Conservation (phyloP, 2,888 invertebrate genomes). For the Stictocephala bisonia region DNA sequence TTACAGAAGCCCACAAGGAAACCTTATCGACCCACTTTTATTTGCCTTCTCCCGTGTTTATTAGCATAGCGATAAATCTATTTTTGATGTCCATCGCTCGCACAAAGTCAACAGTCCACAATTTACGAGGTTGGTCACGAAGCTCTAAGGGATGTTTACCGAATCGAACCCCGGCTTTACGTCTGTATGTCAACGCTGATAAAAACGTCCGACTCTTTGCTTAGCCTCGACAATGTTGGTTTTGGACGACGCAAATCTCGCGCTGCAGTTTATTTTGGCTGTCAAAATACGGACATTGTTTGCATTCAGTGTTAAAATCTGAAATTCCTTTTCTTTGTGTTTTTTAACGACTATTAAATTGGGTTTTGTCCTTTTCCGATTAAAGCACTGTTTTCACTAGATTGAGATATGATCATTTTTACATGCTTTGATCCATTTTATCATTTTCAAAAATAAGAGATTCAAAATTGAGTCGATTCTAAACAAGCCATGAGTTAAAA, state of each 20-base stretch:
- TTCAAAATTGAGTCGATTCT: too few relatives aligned
- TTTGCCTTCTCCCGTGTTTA: slow-evolving; percentile 1
- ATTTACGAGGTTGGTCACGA: slow-evolving; percentile 34
- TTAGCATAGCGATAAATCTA: slow-evolving; percentile 52
- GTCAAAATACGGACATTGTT: background rate
- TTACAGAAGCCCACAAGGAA: too few relatives aligned
- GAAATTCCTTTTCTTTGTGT: too few relatives aligned
- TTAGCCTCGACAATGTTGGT: background rate
- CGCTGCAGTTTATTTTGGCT: background rate
- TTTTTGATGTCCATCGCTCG: slow-evolving; percentile 49
- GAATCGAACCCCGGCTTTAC: slow-evolving; percentile 15
- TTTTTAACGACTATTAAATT: too few relatives aligned
- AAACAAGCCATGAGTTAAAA: too few relatives aligned
- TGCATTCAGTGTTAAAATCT: too few relatives aligned
- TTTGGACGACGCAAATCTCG: slow-evolving; percentile 13
- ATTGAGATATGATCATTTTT: too few relatives aligned
- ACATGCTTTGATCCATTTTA: too few relatives aligned
- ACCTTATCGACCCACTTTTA: background rate
- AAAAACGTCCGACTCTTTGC: slow-evolving; percentile 33
- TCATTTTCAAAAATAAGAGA: too few relatives aligned
- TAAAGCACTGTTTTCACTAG: too few relatives aligned
- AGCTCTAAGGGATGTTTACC: slow-evolving; percentile 13
- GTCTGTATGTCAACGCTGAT: slow-evolving; percentile 15
- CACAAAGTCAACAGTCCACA: slow-evolving; percentile 38
- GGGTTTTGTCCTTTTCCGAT: too few relatives aligned